phyloP scores from a whole-genome alignment of 2,113 vertebrate genomes.

The Toxostoma redivivum region DNA sequence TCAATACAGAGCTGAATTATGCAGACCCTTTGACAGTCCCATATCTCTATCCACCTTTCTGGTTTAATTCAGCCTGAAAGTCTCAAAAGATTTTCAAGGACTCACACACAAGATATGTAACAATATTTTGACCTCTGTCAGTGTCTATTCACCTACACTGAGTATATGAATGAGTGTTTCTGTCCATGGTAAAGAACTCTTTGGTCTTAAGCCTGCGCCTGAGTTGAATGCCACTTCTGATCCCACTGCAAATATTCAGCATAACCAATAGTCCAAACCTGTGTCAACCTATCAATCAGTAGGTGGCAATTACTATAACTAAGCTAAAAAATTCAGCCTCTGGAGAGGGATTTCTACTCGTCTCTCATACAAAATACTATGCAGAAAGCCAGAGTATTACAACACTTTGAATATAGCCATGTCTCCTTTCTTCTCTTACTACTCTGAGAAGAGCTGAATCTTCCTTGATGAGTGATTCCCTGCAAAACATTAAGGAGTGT shows the following conservation, averaged over 20 bases:
- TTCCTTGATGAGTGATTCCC: constrained; percentile 31
- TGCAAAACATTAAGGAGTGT: constrained; percentile 9
- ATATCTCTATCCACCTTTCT: neutral
- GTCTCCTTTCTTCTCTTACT: neutral
- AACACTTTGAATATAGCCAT: neutral
- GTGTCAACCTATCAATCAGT: neutral
- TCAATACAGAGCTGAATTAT: neutral
- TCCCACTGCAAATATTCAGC: neutral
- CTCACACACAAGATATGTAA: accelerated
- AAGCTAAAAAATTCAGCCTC: neutral
- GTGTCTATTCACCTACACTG: neutral
- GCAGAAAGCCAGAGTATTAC: neutral
- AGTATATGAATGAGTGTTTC: neutral
- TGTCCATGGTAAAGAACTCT: neutral
- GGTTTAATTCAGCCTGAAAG: neutral
- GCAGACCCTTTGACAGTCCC: neutral
- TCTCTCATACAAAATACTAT: neutral
- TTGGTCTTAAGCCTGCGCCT: neutral
- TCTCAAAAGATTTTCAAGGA: neutral
- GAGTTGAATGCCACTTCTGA: neutral
- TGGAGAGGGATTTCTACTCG: neutral
- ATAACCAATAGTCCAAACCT: neutral
- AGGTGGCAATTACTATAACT: neutral
- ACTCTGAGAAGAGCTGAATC: neutral
- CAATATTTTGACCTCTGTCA: neutral